These are phyloP conservation scores for Stenchaetothrips biformis DNA, from an alignment of 2,888 invertebrate genomes.

Conservation along the genomic window DNA sequence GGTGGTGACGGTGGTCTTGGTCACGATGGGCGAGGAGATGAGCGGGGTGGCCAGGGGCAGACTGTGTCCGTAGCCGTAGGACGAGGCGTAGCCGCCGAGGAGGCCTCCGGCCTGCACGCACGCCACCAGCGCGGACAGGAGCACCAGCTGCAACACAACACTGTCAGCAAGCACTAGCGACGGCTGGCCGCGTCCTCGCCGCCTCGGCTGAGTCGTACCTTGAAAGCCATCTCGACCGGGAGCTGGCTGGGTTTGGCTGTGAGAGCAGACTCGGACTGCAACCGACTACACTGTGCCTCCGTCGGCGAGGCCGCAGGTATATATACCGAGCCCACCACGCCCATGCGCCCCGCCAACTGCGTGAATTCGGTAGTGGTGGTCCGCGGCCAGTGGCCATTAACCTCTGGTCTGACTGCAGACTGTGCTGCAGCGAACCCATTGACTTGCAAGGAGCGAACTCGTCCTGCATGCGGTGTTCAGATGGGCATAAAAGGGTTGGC, in stretches of 20 bases:
- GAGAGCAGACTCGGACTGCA: background rate
- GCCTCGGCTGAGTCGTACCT: background rate
- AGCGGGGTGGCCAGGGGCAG: background rate
- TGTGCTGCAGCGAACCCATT: no score
- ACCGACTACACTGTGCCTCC: background rate
- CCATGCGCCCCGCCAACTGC: no score
- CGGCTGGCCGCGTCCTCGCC: background rate
- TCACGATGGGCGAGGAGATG: constrained; percentile 1
- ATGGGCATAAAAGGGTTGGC: no score
- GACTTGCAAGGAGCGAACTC: no score
- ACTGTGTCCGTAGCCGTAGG: background rate
- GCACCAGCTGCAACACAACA: background rate
- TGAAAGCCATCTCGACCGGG: background rate
- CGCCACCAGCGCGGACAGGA: background rate
- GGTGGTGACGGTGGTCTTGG: constrained; percentile 9
- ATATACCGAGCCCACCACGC: background rate
- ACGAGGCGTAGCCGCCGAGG: background rate
- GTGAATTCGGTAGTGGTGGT: no score
- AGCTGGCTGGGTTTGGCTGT: background rate
- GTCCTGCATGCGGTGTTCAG: no score
- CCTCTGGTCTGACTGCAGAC: no score
- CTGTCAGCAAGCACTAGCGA: background rate
- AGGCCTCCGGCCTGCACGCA: background rate
- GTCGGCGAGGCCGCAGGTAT: background rate
- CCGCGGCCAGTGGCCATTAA: no score